Base-by-base conservation (phyloP, 2,888 invertebrate genomes). In the Troilus luridus region DNA sequence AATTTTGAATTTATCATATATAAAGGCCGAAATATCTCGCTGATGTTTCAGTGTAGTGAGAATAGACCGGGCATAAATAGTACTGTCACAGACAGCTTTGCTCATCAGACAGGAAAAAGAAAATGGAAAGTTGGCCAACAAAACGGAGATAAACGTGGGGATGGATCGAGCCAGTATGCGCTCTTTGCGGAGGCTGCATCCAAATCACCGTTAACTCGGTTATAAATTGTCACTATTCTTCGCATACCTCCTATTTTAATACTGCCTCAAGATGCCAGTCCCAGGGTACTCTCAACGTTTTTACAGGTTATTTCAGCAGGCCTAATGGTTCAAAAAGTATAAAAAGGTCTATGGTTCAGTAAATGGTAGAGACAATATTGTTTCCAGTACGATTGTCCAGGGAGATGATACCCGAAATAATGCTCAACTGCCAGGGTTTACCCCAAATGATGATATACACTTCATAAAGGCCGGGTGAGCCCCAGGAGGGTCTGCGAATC, bases 161-260 rank as follows among this genome's bases (percentile, higher is more conserved):
- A 10, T 56, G 56, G 56, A 85, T 85, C 56, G 56, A 56, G 56
- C 56, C 54, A 41, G 27, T 77, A 77, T 41, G 72, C 19, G 72
- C 72, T 77, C 6, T 0, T 21, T 41, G 72, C 27, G 27, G 17
- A 7, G 72, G 72, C 6, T 77, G 72, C 72, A 77, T 77, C 72
- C 72, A 77, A 77, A 77, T 77, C 27, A 77, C 72, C 41, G 27
- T 41, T 77, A 77, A 77, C 72, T 77, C 72, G 41, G 72, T 77
- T 77, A 77, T 77, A 77, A 77, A 77, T 77, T 77, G 72, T 77
- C 27, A 41, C 72, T 9, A 77, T 41, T 17, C 41, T 17, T 77
- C 72, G 27, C 17, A 27, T 77, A 77, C 17, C 41, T 77, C 41
- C 72, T 77, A 77, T 77, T 77, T 77, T 77, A 77, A 77, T 77